phyloP scores from a whole-genome alignment of 1,140 invertebrate genomes.

The Ptiloglossa arizonensis region DNA sequence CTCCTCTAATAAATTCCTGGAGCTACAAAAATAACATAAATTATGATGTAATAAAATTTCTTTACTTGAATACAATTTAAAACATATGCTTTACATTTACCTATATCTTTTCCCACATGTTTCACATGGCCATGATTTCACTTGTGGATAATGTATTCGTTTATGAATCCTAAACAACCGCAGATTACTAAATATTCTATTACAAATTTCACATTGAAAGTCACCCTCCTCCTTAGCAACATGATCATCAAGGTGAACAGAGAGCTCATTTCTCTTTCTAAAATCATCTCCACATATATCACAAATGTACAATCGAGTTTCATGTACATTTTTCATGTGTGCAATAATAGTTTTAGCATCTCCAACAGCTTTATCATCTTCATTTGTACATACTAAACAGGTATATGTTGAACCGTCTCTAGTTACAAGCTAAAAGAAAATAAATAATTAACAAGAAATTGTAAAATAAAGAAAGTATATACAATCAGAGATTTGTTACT shows the following conservation, averaged over 20 bases:
- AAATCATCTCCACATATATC: slow-evolving; percentile 87
- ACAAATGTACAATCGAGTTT: slow-evolving; percentile 86
- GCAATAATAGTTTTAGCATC: slow-evolving; percentile 84
- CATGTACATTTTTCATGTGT: slow-evolving; percentile 85
- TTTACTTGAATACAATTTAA: neutral
- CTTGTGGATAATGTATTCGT: slow-evolving; percentile 84
- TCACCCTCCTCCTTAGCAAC: slow-evolving; percentile 84
- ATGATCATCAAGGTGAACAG: slow-evolving; percentile 86
- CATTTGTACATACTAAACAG: slow-evolving; percentile 83
- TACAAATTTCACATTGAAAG: slow-evolving; percentile 86
- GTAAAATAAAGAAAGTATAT: neutral
- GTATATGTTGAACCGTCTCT: slow-evolving; percentile 82
- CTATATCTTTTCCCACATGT: slow-evolving; percentile 86
- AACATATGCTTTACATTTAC: slow-evolving; percentile 66
- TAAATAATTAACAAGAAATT: slow-evolving; percentile 23
- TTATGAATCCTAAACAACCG: slow-evolving; percentile 85
- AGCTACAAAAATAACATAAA: slow-evolving; percentile 76
- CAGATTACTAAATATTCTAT: slow-evolving; percentile 85
- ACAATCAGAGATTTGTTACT: slow-evolving; percentile 28
- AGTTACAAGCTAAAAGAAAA: slow-evolving; percentile 78
- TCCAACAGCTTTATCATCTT: slow-evolving; percentile 78
- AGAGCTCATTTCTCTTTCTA: slow-evolving; percentile 84
- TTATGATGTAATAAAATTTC: neutral
- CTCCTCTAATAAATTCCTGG: slow-evolving; percentile 86
- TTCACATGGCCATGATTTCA: slow-evolving; percentile 85